phyloP scores from a whole-genome alignment of 2,888 invertebrate genomes.

The Ennomos fuscantarius region DNA sequence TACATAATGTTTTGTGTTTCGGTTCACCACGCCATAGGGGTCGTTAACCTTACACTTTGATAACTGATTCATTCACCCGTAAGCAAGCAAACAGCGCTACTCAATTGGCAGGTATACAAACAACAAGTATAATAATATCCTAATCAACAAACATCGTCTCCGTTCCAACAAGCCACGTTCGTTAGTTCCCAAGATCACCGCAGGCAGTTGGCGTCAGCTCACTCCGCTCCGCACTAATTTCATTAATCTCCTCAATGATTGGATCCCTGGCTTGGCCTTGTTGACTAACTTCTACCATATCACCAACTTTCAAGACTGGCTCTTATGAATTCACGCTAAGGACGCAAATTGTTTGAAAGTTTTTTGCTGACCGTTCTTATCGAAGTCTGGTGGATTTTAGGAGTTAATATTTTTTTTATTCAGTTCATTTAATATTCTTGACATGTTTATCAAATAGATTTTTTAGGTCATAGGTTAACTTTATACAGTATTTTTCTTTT shows the following conservation, averaged over 20 bases:
- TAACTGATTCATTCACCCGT: too few relatives aligned
- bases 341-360: conserved; percentile 30
- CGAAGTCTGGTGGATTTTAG: conserved; percentile 14
- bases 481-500: conserved; percentile 2
- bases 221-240: conserved; percentile 57
- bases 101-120: too few relatives aligned
- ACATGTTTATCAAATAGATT: conserved; percentile 17
- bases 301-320: conserved; percentile 29
- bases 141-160: conserved; percentile 16
- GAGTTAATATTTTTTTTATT: conserved; percentile 21
- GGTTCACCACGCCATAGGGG: too few relatives aligned
- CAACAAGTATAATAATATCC: conserved; percentile 1
- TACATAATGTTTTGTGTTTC: too few relatives aligned
- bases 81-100: too few relatives aligned
- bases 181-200: conserved; percentile 50
- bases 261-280: conserved; percentile 44
- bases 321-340: conserved; percentile 30
- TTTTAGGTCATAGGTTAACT: conserved; percentile 6
- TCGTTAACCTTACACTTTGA: too few relatives aligned
- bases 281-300: conserved; percentile 24
- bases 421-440: conserved; percentile 23
- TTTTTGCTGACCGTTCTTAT: conserved; percentile 23
- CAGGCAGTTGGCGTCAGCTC: conserved; percentile 48
- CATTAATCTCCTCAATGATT: conserved; percentile 68
- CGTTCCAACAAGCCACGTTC: conserved; percentile 26